A percentile compares a stretch with the other conserved stretches of the same genome.
phyloP scores from a whole-genome alignment of 1,140 invertebrate genomes.

The Drosophila sp. region DNA sequence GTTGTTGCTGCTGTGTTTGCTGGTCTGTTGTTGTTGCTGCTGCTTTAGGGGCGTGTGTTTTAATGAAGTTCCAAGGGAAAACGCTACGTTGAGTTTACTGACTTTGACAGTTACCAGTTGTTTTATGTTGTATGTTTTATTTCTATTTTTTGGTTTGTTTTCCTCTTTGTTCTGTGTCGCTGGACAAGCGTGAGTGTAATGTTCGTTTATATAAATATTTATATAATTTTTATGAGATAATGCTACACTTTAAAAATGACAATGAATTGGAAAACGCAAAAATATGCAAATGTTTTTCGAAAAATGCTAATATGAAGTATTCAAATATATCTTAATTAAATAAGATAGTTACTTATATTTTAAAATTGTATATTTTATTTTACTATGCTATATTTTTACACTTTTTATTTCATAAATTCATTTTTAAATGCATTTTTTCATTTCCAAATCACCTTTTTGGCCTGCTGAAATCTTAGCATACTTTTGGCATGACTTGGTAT shows the following conservation, averaged over 20 bases:
- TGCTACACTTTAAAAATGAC: constrained; percentile 12
- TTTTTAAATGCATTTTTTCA: neutral
- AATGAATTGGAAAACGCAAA: too few relatives aligned
- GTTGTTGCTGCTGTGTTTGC: constrained; percentile 8
- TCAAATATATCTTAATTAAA: neutral
- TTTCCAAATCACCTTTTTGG: neutral
- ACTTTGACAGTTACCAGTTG: constrained; percentile 69
- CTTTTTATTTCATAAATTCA: neutral
- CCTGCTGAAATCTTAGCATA: constrained; percentile 53
- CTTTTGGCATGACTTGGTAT: constrained; percentile 54
- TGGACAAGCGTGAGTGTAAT: constrained; percentile 28
- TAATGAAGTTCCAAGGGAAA: constrained; percentile 56
- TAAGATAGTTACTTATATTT: neutral
- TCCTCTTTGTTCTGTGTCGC: constrained; percentile 44
- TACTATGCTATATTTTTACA: neutral
- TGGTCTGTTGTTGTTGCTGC: neutral
- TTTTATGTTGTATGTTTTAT: constrained; percentile 1
- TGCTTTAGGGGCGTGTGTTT: constrained; percentile 47
- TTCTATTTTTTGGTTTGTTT: constrained; percentile 17
- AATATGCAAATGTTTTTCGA: too few relatives aligned
- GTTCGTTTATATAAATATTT: constrained; percentile 50
- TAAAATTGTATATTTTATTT: neutral
- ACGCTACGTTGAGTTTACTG: constrained; percentile 43
- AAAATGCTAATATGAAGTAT: too few relatives aligned
- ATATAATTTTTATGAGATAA: constrained; percentile 8